Evolutionary conservation across 2,888 invertebrate genomes (phyloP), one percentile per base, ranked within the genome.

Genomic region (Thereva nobilitata): DNA sequence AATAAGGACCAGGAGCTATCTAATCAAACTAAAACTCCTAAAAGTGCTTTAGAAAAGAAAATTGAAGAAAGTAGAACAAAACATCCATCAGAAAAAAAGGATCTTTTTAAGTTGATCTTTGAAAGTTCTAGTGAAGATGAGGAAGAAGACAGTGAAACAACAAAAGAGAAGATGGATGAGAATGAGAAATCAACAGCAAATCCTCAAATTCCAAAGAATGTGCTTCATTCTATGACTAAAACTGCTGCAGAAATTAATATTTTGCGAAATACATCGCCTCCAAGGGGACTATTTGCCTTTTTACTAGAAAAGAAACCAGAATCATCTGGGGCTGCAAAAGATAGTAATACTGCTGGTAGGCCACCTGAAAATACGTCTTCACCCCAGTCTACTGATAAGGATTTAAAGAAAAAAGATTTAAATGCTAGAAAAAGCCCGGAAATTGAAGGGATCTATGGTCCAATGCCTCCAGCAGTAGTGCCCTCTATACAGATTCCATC

Each of bases 91-190:
- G 84, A 88, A 55, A 88, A 88, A 73, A 83, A 85, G 68, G 95
- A 95, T 79, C 82, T 97, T 4, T 97, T 94, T 76, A 93, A 92
- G 79, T 90, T 93, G 0, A 93, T 97, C 74, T 97, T 97, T 76
- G 84, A 91, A 37, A 89, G 89, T 74, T 91, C 92, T 68, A 90
- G 89, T 75, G 91, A 89, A 73, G 85, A 86, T 9, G 89, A 89
- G 59, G 82, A 83, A 3, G 63, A 66, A 67, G 72, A 73, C 49
- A 74, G 74, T 9, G 47, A 63, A 70, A 69, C 70, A 67, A 64
- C 12, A 10, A 70, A 67, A 42, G 77, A 78, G 68, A 80, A 79
- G 61, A 70, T 76, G n/a, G 79, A 79, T 23, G 41, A 66, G 0
- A 6, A 79, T 23, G 41, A 66, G 0, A 6, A 56, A 7, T 8